phyloP scores from a whole-genome alignment of 1,140 invertebrate genomes.

The Pinna nobilis region DNA sequence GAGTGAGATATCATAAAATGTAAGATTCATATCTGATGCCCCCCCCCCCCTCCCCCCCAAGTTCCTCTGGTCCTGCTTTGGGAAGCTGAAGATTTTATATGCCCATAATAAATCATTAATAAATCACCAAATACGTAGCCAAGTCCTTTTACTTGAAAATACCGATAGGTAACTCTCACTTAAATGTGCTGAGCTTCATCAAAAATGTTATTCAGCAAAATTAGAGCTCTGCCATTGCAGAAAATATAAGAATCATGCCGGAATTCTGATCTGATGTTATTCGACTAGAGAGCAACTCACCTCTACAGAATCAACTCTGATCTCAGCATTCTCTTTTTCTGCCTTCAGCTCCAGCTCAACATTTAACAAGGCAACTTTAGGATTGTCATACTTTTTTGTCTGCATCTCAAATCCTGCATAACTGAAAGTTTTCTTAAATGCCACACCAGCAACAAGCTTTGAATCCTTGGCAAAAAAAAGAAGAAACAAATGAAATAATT shows the following conservation, averaged over 20 bases:
- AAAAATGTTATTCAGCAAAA: too few species aligned
- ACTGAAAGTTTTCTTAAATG: slow-evolving; percentile 99
- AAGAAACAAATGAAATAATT: slow-evolving; percentile 12
- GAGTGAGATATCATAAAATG: too few species aligned
- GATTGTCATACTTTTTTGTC: slow-evolving; percentile 92
- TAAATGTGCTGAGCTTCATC: too few species aligned
- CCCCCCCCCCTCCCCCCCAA: too few species aligned
- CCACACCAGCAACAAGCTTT: slow-evolving; percentile 92
- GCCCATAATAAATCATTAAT: too few species aligned
- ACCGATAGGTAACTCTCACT: too few species aligned
- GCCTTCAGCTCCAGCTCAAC: slow-evolving; percentile 99
- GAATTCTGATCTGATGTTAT: background rate
- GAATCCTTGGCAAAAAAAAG: slow-evolving; percentile 82
- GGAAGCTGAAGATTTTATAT: too few species aligned
- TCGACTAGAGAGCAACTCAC: slow-evolving; percentile 67
- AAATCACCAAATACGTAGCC: too few species aligned
- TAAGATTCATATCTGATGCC: too few species aligned
- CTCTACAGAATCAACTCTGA: slow-evolving; percentile 93
- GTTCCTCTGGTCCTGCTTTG: too few species aligned
- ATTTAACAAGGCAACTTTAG: slow-evolving; percentile 97
- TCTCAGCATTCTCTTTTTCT: slow-evolving; percentile 98
- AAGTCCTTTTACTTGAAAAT: too few species aligned
- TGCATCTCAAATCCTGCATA: slow-evolving; percentile 99
- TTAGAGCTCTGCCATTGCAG: too few species aligned
- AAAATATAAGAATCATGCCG: background rate